These are phyloP conservation scores for Pseudococcus longispinus DNA, from an alignment of 2,888 invertebrate genomes.

Conservation along the genomic window DNA sequence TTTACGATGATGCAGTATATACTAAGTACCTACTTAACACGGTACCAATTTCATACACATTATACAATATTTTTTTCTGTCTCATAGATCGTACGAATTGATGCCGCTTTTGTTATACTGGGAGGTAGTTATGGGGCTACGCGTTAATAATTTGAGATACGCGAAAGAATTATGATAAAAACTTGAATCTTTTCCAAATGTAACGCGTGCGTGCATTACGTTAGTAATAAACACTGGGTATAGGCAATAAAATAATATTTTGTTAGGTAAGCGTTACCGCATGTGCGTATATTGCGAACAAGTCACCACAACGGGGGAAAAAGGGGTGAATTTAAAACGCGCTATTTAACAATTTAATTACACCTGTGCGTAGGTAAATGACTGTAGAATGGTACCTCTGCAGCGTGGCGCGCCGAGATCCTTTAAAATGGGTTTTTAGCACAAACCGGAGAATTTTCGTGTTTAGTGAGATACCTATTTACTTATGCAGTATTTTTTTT, in stretches of 20 bases:
- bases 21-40: neutral
- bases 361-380: neutral
- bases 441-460: neutral
- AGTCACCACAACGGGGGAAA: neutral
- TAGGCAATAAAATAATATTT: neutral
- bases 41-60: neutral
- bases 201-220: neutral
- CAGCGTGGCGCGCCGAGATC: neutral
- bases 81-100: neutral
- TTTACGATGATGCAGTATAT: neutral
- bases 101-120: neutral
- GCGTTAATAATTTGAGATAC: slow-evolving; percentile 2
- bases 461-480: too few relatives aligned
- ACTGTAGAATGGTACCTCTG: neutral
- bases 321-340: neutral
- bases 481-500: too few relatives aligned
- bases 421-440: neutral
- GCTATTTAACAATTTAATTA: neutral
- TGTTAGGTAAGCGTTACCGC: neutral
- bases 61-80: neutral
- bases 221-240: neutral
- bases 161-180: slow-evolving; percentile 1
- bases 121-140: neutral
- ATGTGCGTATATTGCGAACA: neutral
- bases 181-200: slow-evolving; percentile 18